phyloP scores from a whole-genome alignment of 2,888 invertebrate genomes.

The Dynastes tityus region DNA sequence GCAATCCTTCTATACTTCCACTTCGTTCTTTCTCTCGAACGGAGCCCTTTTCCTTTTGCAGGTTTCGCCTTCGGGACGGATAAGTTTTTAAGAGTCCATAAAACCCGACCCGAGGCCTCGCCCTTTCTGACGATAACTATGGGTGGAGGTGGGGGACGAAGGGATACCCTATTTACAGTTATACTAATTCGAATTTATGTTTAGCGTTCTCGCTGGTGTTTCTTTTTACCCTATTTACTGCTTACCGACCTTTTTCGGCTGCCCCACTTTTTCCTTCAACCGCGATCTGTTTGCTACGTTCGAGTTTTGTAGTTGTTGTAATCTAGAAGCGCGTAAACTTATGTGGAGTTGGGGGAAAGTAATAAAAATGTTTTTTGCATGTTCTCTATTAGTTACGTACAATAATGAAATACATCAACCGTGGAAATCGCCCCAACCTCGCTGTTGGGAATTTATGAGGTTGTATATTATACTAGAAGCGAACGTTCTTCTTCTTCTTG shows the following conservation, averaged over 20 bases:
- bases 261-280: background rate
- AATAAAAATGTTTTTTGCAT: conserved; percentile 44
- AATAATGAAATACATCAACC: conserved; percentile 35
- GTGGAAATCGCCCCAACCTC: background rate
- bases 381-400: conserved; percentile 31
- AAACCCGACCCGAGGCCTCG: conserved; percentile 40
- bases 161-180: conserved; percentile 62
- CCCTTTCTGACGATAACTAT: conserved; percentile 50
- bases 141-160: background rate
- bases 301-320: background rate
- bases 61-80: conserved; percentile 13
- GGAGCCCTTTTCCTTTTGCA: background rate
- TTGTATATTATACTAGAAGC: conserved; percentile 4
- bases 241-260: background rate
- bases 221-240: conserved; percentile 3
- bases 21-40: background rate
- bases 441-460: conserved; percentile 5
- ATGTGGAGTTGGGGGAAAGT: background rate
- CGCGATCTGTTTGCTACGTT: background rate
- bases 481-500: background rate
- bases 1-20: background rate
- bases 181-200: conserved; percentile 65
- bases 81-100: conserved; percentile 50
- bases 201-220: conserved; percentile 19
- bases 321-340: conserved; percentile 23